Conservation (phyloP, 2,113 vertebrate species). For the Pterocles burchelli region DNA sequence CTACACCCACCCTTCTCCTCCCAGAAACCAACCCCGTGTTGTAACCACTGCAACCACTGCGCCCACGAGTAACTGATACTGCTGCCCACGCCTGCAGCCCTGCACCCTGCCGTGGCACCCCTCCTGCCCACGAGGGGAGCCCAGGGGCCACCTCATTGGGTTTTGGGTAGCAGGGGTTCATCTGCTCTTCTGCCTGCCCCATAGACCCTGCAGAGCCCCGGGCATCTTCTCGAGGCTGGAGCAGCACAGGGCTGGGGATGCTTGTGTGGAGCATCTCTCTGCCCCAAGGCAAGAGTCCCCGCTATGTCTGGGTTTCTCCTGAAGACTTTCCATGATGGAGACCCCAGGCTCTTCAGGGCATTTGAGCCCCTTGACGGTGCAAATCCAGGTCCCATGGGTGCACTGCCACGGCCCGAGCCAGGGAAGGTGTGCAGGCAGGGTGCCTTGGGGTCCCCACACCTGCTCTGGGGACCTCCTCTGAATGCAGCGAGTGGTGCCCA, state of each 20-base stretch:
- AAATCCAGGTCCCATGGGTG: too few relatives aligned
- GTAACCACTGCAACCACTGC: neutral
- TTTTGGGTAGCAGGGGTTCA: neutral
- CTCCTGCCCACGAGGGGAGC: neutral
- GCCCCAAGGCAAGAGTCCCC: neutral
- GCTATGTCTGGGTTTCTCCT: neutral
- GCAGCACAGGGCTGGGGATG: neutral
- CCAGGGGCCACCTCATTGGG: neutral
- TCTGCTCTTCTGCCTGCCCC: neutral
- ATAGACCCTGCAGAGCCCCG: neutral
- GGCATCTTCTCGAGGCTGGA: neutral
- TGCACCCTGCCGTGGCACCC: neutral
- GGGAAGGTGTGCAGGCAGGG: neutral
- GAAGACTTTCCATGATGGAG: neutral
- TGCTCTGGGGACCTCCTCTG: neutral
- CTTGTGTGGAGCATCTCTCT: neutral
- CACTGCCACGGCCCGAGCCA: neutral
- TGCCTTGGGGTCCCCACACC: rapidly evolving
- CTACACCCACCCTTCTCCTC: neutral
- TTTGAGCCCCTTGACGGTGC: neutral
- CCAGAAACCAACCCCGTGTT: neutral
- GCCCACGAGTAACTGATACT: neutral
- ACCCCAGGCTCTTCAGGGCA: neutral
- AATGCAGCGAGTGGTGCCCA: too few relatives aligned
- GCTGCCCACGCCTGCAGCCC: constrained; percentile 15